Evolutionary conservation across 2,888 invertebrate species (phyloP).

Genomic region (Drosophila peninsularis): DNA sequence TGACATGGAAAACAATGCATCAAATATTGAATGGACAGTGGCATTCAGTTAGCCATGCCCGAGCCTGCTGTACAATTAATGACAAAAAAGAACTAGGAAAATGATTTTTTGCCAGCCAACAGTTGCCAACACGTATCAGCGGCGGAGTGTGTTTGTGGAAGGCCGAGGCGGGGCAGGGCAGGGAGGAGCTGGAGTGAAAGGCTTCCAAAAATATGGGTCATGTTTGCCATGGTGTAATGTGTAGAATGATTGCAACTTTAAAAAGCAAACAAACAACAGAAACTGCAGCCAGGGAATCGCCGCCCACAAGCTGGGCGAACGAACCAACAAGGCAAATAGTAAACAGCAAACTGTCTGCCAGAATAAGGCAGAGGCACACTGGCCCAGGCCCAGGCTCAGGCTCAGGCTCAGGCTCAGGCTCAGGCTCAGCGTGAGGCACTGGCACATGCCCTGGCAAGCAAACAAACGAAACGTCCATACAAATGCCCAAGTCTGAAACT

Average conservation of each 20-base stretch:
- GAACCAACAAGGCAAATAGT: slow-evolving; percentile 65
- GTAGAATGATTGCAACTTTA: slow-evolving; percentile 82
- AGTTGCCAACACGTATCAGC: slow-evolving; percentile 34
- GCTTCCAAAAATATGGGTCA: slow-evolving; percentile 78
- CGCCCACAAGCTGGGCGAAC: slow-evolving; percentile 25
- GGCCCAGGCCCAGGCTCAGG: background rate
- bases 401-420: background rate
- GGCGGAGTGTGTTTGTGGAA: background rate
- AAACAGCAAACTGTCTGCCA: slow-evolving; percentile 58
- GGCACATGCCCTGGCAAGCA: slow-evolving; percentile 29
- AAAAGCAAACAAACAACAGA: slow-evolving; percentile 72
- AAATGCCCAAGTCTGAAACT: slow-evolving; percentile 47
- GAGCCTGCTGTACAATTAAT: slow-evolving; percentile 73
- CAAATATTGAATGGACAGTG: slow-evolving; percentile 63
- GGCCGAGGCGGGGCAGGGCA: background rate
- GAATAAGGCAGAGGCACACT: slow-evolving; percentile 28
- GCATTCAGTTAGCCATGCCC: slow-evolving; percentile 21
- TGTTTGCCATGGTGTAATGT: slow-evolving; percentile 83
- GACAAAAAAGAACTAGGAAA: slow-evolving; percentile 58
- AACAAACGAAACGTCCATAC: slow-evolving; percentile 61
- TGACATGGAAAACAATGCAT: slow-evolving; percentile 59
- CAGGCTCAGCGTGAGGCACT: background rate
- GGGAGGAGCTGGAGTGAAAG: slow-evolving; percentile 20
- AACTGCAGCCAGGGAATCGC: slow-evolving; percentile 25
- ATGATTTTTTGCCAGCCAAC: slow-evolving; percentile 70